Evolutionary conservation across 2,797 vertebrate genomes (phyloP).

Genomic region (Mus minutoides): DNA sequence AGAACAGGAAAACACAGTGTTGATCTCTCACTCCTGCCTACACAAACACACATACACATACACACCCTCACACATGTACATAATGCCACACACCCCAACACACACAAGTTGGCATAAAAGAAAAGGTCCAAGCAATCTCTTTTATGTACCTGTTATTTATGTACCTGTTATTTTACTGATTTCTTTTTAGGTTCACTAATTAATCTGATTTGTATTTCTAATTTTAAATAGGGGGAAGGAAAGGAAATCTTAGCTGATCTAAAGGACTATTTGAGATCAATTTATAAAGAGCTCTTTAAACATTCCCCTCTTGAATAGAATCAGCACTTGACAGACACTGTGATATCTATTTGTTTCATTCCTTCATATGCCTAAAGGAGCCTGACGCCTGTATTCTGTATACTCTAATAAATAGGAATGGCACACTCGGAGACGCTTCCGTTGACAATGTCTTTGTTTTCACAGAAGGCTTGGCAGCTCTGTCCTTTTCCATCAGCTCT

Average conservation of each 20-base stretch:
- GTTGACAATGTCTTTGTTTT: constrained; percentile 58
- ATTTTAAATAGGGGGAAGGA: constrained; percentile 53
- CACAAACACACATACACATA: not conserved
- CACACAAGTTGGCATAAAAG: not conserved
- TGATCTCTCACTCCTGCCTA: too few relatives aligned
- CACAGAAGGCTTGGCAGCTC: constrained; percentile 95
- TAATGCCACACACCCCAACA: not conserved
- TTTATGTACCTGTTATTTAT: constrained; percentile 3
- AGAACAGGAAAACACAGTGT: not conserved
- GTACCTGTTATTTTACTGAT: not conserved
- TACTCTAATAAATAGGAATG: constrained; percentile 6
- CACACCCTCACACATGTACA: not conserved
- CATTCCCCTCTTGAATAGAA: not conserved
- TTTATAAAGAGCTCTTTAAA: constrained; percentile 58
- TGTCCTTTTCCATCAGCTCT: constrained; percentile 98
- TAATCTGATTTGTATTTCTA: constrained; percentile 49
- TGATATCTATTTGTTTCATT: constrained; percentile 34
- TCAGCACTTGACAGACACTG: not conserved
- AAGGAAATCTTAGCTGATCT: constrained; percentile 41
- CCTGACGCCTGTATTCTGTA: not conserved
- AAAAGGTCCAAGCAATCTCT: not conserved
- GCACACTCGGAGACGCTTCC: not conserved
- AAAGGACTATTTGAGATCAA: constrained; percentile 18
- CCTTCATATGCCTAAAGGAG: not conserved
- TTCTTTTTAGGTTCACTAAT: constrained; percentile 27